phyloP scores from a whole-genome alignment of 1,140 invertebrate genomes.

The Phocides pigmalion region DNA sequence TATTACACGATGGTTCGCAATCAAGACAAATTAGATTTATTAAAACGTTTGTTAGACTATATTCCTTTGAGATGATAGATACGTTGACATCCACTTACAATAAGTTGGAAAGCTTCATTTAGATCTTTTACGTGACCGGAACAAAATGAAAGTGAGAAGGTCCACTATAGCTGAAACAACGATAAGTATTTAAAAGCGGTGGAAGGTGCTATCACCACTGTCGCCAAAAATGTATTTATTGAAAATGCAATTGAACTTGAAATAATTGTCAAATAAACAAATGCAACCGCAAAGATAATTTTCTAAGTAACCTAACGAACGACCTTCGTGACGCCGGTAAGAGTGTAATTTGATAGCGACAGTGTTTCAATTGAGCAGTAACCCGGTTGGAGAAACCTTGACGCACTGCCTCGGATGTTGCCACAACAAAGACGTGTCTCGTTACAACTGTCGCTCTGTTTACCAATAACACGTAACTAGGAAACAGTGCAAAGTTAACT shows the following conservation, averaged over 20 bases:
- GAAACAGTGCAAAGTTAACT: background rate
- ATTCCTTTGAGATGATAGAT: too few species aligned
- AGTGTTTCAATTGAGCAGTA: constrained; percentile 14
- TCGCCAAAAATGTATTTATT: background rate
- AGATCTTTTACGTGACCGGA: background rate
- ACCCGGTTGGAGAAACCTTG: constrained; percentile 35
- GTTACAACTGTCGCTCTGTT: constrained; percentile 21
- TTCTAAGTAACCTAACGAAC: constrained; percentile 7
- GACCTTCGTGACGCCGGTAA: constrained; percentile 26
- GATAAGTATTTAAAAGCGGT: background rate
- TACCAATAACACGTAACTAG: constrained; percentile 8
- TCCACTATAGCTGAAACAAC: background rate
- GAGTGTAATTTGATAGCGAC: constrained; percentile 27
- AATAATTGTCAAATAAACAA: constrained; percentile 3
- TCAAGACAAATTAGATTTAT: too few species aligned
- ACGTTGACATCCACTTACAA: constrained; percentile 5
- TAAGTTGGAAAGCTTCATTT: constrained; percentile 5
- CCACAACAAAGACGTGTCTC: constrained; percentile 22
- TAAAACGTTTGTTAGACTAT: too few species aligned
- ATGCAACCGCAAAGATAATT: constrained; percentile 3
- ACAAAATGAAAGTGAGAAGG: background rate
- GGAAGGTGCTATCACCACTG: too few species aligned
- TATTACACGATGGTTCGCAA: too few species aligned
- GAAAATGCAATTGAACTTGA: background rate
- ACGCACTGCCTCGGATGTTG: constrained; percentile 34